Percentiles rank a stretch among this genome's conserved stretches.
Conservation (phyloP, 2,888 invertebrate genomes). For the Horisme vitalbata region DNA sequence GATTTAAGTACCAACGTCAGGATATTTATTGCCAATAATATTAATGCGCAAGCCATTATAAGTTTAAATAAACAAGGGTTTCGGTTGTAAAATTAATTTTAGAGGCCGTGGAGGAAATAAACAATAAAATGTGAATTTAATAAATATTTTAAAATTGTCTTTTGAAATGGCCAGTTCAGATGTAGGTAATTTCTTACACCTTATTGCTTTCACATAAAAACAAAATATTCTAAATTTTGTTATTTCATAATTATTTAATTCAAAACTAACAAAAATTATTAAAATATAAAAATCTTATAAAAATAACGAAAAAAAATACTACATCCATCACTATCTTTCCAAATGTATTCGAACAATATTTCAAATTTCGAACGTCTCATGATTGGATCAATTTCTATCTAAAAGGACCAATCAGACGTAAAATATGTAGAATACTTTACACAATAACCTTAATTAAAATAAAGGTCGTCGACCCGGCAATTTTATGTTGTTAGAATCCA, state of each 20-base stretch:
- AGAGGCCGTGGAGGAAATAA: conserved; percentile 12
- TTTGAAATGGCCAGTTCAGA: too few species aligned
- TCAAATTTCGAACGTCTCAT: conserved; percentile 19
- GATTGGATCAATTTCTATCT: conserved; percentile 31
- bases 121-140: neutral
- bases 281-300: too few species aligned
- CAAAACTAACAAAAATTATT: too few species aligned
- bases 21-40: conserved; percentile 51
- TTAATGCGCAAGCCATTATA: conserved; percentile 43
- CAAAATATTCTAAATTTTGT: too few species aligned
- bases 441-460: conserved; percentile 34
- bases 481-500: conserved; percentile 33
- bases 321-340: conserved; percentile 1
- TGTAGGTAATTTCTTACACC: too few species aligned
- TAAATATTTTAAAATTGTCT: neutral
- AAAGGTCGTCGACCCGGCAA: conserved; percentile 35
- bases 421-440: conserved; percentile 33
- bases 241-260: too few species aligned
- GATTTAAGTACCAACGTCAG: conserved; percentile 44
- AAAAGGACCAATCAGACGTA: conserved; percentile 34
- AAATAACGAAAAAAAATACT: too few species aligned
- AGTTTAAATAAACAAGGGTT: conserved; percentile 41
- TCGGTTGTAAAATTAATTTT: conserved; percentile 17
- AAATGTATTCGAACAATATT: conserved; percentile 11
- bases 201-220: too few species aligned